phyloP scores from a whole-genome alignment of 2,113 vertebrate genomes.

The Rattus rattus region DNA sequence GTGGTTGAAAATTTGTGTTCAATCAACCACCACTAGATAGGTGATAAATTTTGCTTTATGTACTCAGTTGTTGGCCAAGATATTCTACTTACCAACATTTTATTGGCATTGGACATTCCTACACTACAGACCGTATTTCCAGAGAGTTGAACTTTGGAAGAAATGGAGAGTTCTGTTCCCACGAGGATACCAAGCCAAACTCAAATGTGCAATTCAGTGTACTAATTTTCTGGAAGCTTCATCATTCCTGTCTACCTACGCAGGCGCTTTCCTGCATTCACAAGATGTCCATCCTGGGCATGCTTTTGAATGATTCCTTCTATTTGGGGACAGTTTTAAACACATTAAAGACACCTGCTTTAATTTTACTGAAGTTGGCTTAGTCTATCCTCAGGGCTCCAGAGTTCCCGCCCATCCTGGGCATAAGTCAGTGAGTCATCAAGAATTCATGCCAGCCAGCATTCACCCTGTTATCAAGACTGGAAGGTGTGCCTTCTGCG shows the following conservation, averaged over 20 bases:
- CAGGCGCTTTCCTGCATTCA: neutral
- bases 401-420: neutral
- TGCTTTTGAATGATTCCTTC: neutral
- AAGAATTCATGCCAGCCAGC: neutral
- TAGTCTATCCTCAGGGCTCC: neutral
- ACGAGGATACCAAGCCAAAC: too few species aligned
- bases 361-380: neutral
- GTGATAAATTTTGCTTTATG: neutral
- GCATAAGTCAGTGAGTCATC: neutral
- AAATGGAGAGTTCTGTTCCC: neutral
- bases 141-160: neutral
- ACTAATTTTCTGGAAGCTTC: fast-evolving
- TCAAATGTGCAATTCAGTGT: fast-evolving
- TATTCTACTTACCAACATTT: neutral
- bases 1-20: neutral
- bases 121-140: neutral
- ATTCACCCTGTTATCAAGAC: neutral
- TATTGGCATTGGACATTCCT: neutral
- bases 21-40: neutral
- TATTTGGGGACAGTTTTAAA: neutral
- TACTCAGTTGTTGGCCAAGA: neutral
- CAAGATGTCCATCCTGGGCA: neutral
- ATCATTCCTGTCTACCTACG: neutral
- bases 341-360: neutral
- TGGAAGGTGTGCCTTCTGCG: neutral